Percentiles rank a stretch among this genome's conserved stretches.
Evolutionary conservation across 2,113 vertebrate species (phyloP).

Genomic region (Amblyornis subalaris): DNA sequence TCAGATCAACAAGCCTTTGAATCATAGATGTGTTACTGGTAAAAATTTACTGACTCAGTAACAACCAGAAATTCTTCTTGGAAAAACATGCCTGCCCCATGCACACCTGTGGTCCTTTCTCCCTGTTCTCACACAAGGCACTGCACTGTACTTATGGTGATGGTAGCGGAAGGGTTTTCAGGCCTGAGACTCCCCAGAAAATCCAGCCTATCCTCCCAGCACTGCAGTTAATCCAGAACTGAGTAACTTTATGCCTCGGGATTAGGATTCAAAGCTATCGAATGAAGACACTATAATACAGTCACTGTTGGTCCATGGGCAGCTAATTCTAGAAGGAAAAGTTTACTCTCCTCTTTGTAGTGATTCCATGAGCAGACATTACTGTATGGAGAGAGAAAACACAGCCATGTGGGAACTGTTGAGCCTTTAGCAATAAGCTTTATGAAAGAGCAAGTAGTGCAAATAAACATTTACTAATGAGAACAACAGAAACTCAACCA

Average conservation of each 20-base stretch:
- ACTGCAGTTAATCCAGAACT: not conserved
- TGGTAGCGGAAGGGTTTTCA: not conserved
- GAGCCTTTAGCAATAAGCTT: not conserved
- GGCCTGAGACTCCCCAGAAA: not conserved
- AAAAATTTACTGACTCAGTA: not conserved
- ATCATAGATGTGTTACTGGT: not conserved
- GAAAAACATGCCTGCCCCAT: not conserved
- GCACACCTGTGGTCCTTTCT: not conserved
- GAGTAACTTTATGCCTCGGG: not conserved
- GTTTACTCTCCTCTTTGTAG: not conserved
- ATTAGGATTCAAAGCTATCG: not conserved
- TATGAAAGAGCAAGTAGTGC: not conserved
- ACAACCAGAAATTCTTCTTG: not conserved
- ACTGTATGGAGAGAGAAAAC: not conserved
- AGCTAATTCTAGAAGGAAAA: not conserved
- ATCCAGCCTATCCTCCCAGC: not conserved
- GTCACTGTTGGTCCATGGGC: not conserved
- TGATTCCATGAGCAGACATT: not conserved
- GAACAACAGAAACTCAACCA: not conserved
- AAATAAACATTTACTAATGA: not conserved
- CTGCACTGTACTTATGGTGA: not conserved
- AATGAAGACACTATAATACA: not conserved
- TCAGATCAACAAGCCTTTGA: not conserved
- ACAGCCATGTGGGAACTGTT: not conserved
- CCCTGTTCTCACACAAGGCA: accelerated